Base-by-base conservation (phyloP, 2,888 invertebrate genomes). In the Meteorus colon region DNA sequence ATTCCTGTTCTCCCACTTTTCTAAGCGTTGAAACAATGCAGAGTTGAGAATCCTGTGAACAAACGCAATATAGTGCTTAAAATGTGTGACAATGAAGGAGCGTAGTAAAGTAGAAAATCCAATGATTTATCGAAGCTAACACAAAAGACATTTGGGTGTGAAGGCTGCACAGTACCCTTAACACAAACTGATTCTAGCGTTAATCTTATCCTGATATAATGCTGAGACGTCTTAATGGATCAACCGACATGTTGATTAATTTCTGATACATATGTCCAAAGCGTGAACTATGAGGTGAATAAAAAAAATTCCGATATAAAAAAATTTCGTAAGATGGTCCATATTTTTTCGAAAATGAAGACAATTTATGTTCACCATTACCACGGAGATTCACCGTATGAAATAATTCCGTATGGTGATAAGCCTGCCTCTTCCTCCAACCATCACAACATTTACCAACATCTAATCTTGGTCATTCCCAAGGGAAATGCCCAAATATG, bases 71-170 rank as follows among this genome's bases (percentile, higher is more conserved):
- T 41, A 34, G 34, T 72, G 24, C 19, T 41, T 41, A 24, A 70
- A 41, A 70, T 37, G 34, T 76, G 76, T 78, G 81, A 81, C 79
- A 79, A 81, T 78, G 74, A 75, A 74, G 59, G 74, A 60, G 71
- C 19, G 71, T 41, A 68, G 76, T 72, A 81, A 82, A 79, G 79
- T 81, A 80, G 81, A 81, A 55, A 81, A 82, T 82, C 81, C 81
- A 81, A 82, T 83, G 83, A 83, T 83, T 82, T 83, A 83, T 82
- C 77, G 81, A 82, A 55, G 80, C 78, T 79, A 74, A 74, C 79
- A 81, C 79, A 81, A 81, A 80, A 80, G 81, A 80, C 79, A 77
- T 78, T 80, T 80, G 78, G 70, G 62, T 73, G 55, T 68, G 45
- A 75, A 77, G 71, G 75, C 77, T 72, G 73, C 19, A 55, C 55